Evolutionary conservation across 2,888 invertebrate genomes (phyloP).

Genomic region (Acleris literana): DNA sequence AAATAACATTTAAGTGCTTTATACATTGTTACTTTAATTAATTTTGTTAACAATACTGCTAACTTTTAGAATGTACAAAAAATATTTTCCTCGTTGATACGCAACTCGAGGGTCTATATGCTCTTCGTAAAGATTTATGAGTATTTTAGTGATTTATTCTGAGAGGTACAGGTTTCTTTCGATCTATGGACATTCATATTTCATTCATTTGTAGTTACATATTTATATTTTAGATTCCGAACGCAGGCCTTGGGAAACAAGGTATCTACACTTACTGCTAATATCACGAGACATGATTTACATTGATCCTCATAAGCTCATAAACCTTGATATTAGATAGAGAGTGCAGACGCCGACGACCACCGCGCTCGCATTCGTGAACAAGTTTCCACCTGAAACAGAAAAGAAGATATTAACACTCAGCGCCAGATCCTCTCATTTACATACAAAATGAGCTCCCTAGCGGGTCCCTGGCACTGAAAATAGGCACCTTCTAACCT

Average conservation of each 20-base stretch:
- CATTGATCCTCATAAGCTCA: conserved; percentile 76
- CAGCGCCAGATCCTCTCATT: not conserved
- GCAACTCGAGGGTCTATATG: conserved; percentile 45
- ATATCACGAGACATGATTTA: conserved; percentile 69
- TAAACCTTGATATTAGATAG: conserved; percentile 61
- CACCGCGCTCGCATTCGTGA: conserved; percentile 47
- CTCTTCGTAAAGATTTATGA: conserved; percentile 39
- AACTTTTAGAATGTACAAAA: conserved; percentile 58
- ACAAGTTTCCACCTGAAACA: conserved; percentile 66
- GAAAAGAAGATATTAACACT: conserved; percentile 36
- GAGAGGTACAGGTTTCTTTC: conserved; percentile 29
- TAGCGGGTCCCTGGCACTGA: no score
- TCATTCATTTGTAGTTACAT: conserved; percentile 16
- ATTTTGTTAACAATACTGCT: conserved; percentile 6
- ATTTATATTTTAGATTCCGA: conserved; percentile 21
- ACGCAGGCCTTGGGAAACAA: conserved; percentile 20
- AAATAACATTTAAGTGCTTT: conserved; percentile 35
- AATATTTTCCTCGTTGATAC: conserved; percentile 54
- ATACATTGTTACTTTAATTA: conserved; percentile 25
- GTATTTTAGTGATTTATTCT: conserved; percentile 41
- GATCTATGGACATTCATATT: conserved; percentile 34
- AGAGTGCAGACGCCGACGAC: conserved; percentile 57
- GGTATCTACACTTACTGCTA: conserved; percentile 70
- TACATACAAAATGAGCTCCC: no score
- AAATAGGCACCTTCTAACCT: no score